Base-by-base conservation (phyloP, 1,140 invertebrate species). In the Aphelenchoides besseyi region DNA sequence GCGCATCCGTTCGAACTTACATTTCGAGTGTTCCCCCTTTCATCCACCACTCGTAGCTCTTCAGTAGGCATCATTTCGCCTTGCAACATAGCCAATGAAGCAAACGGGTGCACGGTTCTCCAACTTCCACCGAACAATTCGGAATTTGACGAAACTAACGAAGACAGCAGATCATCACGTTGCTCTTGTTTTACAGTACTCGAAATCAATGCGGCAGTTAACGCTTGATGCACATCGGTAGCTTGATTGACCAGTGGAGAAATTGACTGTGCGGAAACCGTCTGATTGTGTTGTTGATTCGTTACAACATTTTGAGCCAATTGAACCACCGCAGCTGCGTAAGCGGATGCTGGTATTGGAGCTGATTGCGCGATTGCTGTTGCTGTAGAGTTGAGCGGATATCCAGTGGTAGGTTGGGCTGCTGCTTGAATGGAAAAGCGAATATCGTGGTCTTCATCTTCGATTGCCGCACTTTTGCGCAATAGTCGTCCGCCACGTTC, bases 391-490 rank as follows among this genome's bases (percentile, higher is more conserved):
- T 48, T 52, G 5, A 8, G 26, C 3, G 61, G 33, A 5, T 8
- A n/a, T 52, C 73, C 73, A 48, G 35, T 35, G 12, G 33, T 9
- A 33, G 41, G 63, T 29, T 33, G 48, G 12, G 30, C 70, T 36
- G 29, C 41, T 48, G 36, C 53, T 35, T 57, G 71, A 26, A 37
- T 35, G 57, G 9, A 55, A 28, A 36, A 55, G 37, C 53, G 48
- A 37, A 55, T 53, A 23, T 70, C 61, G n/a, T 69, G 61, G 61
- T 71, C 67, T 26, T 69, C 67, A 23, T 70, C 64, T 12, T 70
- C 55, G 66, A 75, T 48, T 66, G 74, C 59, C 68, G 74, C 30
- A 71, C 74, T 61, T 57, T 75, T 67, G 63, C 55, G 29, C 59
- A 70, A 41, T 69, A 69, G 16, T 67, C 57, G 35, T 68, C 73